Conservation (phyloP, 2,113 vertebrate species). For the Lepidiolamprologus cunningtoni region DNA sequence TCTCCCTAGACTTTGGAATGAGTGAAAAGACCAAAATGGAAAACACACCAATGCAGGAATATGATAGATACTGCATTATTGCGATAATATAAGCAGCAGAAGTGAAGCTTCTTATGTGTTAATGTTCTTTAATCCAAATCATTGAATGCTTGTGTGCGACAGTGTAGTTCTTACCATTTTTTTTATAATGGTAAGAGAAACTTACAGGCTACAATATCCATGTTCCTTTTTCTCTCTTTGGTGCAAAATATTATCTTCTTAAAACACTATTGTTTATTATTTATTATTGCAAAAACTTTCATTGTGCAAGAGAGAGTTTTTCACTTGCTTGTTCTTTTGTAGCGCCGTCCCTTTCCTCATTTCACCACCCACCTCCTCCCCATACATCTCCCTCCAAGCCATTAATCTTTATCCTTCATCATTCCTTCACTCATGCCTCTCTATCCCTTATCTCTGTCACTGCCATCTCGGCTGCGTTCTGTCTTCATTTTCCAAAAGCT, state of each 20-base stretch:
- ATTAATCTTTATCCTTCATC: slow-evolving; percentile 37
- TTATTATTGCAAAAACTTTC: neutral
- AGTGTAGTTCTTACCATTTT: neutral
- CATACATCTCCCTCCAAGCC: neutral
- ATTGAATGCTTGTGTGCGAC: neutral
- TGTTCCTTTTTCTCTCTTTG: neutral
- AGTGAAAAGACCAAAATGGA: neutral
- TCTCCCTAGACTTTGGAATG: neutral
- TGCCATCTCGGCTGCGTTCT: neutral
- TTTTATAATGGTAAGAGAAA: neutral
- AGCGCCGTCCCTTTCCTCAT: neutral
- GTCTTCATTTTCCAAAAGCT: neutral
- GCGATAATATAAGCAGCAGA: neutral
- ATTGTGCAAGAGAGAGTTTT: neutral
- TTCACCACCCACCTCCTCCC: neutral
- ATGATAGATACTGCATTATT: neutral
- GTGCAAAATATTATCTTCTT: neutral
- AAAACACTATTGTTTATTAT: neutral
- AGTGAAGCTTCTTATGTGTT: neutral
- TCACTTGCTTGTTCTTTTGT: neutral
- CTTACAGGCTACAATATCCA: neutral
- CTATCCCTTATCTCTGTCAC: neutral
- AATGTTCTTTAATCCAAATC: neutral
- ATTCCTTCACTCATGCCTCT: neutral
- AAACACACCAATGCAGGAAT: neutral